Evolutionary conservation across 2,888 invertebrate genomes (phyloP), one percentile per base, ranked within the genome.

Genomic region (Xylocampa areola): DNA sequence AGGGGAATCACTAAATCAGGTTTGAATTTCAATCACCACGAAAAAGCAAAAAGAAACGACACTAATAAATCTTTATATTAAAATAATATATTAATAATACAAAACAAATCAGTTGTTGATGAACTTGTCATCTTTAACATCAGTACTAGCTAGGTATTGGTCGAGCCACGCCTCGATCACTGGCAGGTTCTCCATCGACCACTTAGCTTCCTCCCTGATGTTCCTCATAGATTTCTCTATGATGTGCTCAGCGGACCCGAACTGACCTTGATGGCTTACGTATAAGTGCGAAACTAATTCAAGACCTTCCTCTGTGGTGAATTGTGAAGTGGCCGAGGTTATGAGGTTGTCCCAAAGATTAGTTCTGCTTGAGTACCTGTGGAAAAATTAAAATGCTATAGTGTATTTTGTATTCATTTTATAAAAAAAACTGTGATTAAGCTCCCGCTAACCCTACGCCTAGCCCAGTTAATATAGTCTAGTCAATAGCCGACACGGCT

Each of bases 301-400:
- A 10, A 96, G 91, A 0, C 97, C 97, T 72, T 96, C 95, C 79
- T 96, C 95, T 0, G 97, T 97, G 40, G 96, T 96, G 85, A 97
- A 97, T 1, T 95, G 95, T 0, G 96, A 96, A 0, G 97, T 97
- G 0, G 97, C 96, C 4, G 96, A 95, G 23, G 96, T 95, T 32
- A 97, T 95, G 5, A 97, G 89, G 76, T 95, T 96, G 75, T 97
- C 96, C 97, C 97, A 97, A 2, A 97, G 88, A 77, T 96, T 96
- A 0, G 96, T 95, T 79, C 96, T 96, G 60, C 95, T 95, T 71
- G 95, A 94, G 76, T 96, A 96, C 80, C 96, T 96, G 80, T 39
- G 14, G 21, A 37, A 10, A 10, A 25, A 10, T 29, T 21, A 8
- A 33, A 16, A 32, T 0, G 7, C 10, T 25, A 8, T 8, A 8